Percentiles rank a stretch among this genome's conserved stretches.
Conservation (phyloP, 1,140 invertebrate genomes). For the Drosophila subobscura region DNA sequence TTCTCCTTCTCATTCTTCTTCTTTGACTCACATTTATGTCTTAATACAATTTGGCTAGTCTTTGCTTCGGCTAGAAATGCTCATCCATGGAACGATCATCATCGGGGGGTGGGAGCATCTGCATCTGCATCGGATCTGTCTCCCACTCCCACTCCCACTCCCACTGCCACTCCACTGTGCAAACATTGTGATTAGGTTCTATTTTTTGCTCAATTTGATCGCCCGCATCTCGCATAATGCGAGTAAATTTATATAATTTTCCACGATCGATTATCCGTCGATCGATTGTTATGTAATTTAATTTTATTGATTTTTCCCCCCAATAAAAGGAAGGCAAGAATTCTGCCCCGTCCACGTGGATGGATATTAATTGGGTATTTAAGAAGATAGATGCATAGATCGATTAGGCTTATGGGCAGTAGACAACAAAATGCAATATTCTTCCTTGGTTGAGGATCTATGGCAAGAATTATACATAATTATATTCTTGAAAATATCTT, state of each 20-base stretch:
- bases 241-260: slow-evolving; percentile 63
- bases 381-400: no score
- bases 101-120: slow-evolving; percentile 6
- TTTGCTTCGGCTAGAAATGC: slow-evolving; percentile 22
- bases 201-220: slow-evolving; percentile 25
- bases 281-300: slow-evolving; percentile 48
- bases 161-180: not conserved
- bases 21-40: slow-evolving; percentile 56
- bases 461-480: no score
- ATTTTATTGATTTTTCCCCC: slow-evolving; percentile 48
- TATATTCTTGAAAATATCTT: no score
- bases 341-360: not conserved
- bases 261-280: slow-evolving; percentile 30
- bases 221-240: slow-evolving; percentile 42
- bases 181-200: slow-evolving; percentile 44
- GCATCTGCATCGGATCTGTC: slow-evolving; percentile 14
- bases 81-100: slow-evolving; percentile 2
- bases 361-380: no score
- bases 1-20: not conserved
- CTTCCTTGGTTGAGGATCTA: no score
- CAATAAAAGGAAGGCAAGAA: slow-evolving; percentile 8
- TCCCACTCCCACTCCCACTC: not conserved
- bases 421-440: no score
- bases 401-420: no score
- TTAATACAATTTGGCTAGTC: slow-evolving; percentile 54